A percentile compares a stretch with the other conserved stretches of the same genome.
Conservation (phyloP, 2,113 vertebrate genomes). For the Corythoichthys haematopterus region DNA sequence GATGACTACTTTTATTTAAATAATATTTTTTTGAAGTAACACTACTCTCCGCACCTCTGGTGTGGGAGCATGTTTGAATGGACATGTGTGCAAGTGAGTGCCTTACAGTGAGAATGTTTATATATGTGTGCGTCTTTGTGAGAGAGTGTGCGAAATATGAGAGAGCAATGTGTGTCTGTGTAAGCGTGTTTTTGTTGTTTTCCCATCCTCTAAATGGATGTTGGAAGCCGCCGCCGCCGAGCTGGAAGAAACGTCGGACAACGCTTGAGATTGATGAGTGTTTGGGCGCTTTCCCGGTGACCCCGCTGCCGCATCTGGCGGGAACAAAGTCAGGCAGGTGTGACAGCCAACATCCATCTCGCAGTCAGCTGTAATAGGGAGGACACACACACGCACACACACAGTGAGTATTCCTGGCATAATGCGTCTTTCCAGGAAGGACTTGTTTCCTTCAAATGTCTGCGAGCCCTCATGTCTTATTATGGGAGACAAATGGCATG, state of each 20-base stretch:
- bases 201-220: slow-evolving; percentile 71
- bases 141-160: background rate
- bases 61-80: no score
- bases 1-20: no score
- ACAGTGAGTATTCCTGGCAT: slow-evolving; percentile 56
- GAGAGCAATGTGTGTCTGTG: slow-evolving; percentile 36
- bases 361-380: slow-evolving; percentile 60
- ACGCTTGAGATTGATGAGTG: slow-evolving; percentile 75
- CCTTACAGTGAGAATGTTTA: background rate
- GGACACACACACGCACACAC: slow-evolving; percentile 17
- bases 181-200: slow-evolving; percentile 62
- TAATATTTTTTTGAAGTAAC: no score
- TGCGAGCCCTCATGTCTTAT: slow-evolving; percentile 62
- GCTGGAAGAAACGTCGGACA: slow-evolving; percentile 61
- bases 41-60: no score
- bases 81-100: no score
- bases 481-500: slow-evolving; percentile 62
- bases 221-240: slow-evolving; percentile 55
- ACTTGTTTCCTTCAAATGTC: slow-evolving; percentile 58
- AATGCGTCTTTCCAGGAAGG: slow-evolving; percentile 60
- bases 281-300: slow-evolving; percentile 70
- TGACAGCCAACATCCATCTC: slow-evolving; percentile 76
- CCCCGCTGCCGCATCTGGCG: slow-evolving; percentile 67
- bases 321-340: slow-evolving; percentile 70
- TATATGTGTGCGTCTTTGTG: background rate